phyloP scores from a whole-genome alignment of 2,797 vertebrate genomes.

The Acipenser ruthenus region DNA sequence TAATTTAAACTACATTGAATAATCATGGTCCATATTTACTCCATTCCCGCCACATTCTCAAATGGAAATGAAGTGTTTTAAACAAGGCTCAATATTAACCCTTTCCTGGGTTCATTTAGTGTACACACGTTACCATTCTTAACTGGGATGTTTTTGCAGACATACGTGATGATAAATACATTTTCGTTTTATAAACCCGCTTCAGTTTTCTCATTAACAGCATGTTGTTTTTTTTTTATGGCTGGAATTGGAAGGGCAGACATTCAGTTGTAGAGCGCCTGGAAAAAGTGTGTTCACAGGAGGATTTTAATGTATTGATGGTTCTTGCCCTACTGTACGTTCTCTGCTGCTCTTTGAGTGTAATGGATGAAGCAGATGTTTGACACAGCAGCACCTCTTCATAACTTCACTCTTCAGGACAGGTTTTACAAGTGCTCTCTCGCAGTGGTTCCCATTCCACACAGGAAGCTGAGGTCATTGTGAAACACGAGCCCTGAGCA shows the following conservation, averaged over 20 bases:
- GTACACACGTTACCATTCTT: too few relatives aligned
- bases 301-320: constrained; percentile 74
- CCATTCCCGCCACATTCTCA: too few relatives aligned
- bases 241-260: constrained; percentile 40
- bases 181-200: too few relatives aligned
- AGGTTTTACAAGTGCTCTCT: constrained; percentile 66
- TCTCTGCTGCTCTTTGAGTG: constrained; percentile 45
- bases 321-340: constrained; percentile 60
- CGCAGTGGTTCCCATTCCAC: constrained; percentile 59
- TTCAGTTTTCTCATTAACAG: constrained; percentile 24
- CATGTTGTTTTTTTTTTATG: constrained; percentile 30
- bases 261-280: constrained; percentile 38
- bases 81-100: too few relatives aligned
- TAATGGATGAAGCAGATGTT: constrained; percentile 85
- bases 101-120: too few relatives aligned
- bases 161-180: too few relatives aligned
- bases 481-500: constrained; percentile 72
- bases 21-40: too few relatives aligned
- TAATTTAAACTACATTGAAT: too few relatives aligned
- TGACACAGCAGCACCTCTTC: constrained; percentile 73
- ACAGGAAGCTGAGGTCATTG: constrained; percentile 81
- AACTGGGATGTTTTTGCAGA: too few relatives aligned
- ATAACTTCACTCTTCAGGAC: constrained; percentile 71
- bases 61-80: too few relatives aligned
- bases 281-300: constrained; percentile 47